Base-by-base conservation (phyloP, 2,113 vertebrate genomes). In the Upupa epops region DNA sequence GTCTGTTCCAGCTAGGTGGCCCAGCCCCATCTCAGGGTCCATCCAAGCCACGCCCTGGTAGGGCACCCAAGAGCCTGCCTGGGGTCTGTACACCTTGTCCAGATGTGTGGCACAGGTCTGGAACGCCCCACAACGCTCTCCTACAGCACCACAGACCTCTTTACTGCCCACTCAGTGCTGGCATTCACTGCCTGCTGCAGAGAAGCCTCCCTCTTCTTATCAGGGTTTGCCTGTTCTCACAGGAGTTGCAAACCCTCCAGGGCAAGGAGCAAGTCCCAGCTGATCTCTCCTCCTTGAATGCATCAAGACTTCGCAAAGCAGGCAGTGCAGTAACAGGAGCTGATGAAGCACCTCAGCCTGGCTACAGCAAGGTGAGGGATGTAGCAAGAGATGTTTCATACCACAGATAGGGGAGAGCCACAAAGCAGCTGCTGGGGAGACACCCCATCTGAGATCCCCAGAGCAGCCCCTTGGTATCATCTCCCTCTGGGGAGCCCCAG, bases 301-400 rank as follows among this genome's bases (percentile, higher is more conserved):
- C 3, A 3, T 58, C 0, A 0, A 88, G 79, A 24, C 54, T 48
- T 56, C 0, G 0, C 13, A n/a, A 68, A 68, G 79, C 34, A 34
- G 9, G 22, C 59, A 1, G 29, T 28, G 45, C 2, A 7, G 32
- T 32, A 40, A 19, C 3, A 7, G 79, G 58, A 81, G 45, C 61
- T 2, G 16, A 66, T 79, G 75, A 79, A 37, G 34, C 3, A 3
- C 45, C 18, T 49, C 70, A 26, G 69, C 81, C 73, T 48, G n/a
- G n/a, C 64, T 80, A 13, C 52, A 51, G 54, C 58, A 34, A 20
- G 51, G 55, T 1, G 7, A 81, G 58, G 32, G 32, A 16, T 37
- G 75, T 79, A 75, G 49, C 49, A 52, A 32, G 66, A 32, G 32
- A 2, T 45, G 26, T 68, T 59, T 40, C 3, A 3, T 32, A 26